These are phyloP conservation scores for Dicranocentrus wangi DNA, from an alignment of 2,888 invertebrate genomes.

Conservation along the genomic window DNA sequence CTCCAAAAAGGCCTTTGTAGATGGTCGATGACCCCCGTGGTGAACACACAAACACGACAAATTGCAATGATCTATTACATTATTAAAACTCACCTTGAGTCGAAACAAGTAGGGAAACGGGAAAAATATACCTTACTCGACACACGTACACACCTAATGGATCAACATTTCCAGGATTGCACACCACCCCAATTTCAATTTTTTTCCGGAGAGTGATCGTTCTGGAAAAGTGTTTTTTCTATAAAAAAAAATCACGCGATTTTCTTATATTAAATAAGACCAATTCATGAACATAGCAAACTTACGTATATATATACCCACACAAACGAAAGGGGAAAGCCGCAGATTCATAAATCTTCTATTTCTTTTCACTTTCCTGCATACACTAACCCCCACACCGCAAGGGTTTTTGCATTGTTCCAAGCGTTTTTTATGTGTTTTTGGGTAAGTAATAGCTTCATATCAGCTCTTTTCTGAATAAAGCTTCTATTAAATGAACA, in stretches of 20 bases:
- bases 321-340: slow-evolving; percentile 27
- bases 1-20: background rate
- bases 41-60: slow-evolving; percentile 4
- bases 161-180: background rate
- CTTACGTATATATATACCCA: background rate
- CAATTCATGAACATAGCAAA: background rate
- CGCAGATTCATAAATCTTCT: slow-evolving; percentile 51
- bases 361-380: slow-evolving; percentile 6
- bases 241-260: no score
- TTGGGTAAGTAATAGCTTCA: background rate
- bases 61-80: slow-evolving; percentile 13
- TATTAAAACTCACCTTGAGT: slow-evolving; percentile 6
- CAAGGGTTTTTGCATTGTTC: background rate
- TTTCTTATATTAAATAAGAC: background rate
- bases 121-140: background rate
- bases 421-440: background rate
- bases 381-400: no score
- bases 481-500: background rate
- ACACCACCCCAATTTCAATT: background rate
- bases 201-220: background rate
- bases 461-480: background rate
- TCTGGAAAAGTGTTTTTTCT: background rate
- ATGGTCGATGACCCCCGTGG: slow-evolving; percentile 9
- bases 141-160: background rate
- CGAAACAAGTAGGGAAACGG: background rate